phyloP scores from a whole-genome alignment of 2,113 vertebrate species.

The Thalassarche chlororhynchos region DNA sequence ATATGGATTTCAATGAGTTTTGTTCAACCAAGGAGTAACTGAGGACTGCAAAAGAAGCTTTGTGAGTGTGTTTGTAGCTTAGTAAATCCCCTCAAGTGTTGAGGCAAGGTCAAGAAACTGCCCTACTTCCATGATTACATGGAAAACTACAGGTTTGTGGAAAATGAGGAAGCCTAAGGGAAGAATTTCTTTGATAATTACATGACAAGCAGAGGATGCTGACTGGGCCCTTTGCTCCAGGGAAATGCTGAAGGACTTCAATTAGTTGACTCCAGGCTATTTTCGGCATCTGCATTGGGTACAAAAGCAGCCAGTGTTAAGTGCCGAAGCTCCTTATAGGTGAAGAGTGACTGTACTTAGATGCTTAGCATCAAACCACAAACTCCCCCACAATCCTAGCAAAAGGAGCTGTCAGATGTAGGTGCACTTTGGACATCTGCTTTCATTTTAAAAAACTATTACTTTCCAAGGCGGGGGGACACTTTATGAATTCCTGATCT shows the following conservation, averaged over 20 bases:
- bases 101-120: background rate
- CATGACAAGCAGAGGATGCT: background rate
- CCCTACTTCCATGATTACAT: background rate
- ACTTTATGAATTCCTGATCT: background rate
- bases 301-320: background rate
- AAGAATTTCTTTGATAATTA: background rate
- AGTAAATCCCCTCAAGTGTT: background rate
- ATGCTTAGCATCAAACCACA: background rate
- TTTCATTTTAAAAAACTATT: background rate
- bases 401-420: background rate
- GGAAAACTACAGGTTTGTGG: background rate
- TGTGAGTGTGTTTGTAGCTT: background rate
- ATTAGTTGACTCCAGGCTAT: background rate
- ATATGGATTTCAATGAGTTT: background rate
- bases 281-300: background rate
- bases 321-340: background rate
- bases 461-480: rapidly evolving
- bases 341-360: background rate
- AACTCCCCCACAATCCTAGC: background rate
- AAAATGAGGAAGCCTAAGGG: background rate
- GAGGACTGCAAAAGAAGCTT: background rate
- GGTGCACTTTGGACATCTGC: background rate
- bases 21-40: background rate
- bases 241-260: background rate
- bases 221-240: background rate